These are phyloP conservation scores for Actias luna DNA, from an alignment of 2,888 invertebrate species.

Conservation along the genomic window DNA sequence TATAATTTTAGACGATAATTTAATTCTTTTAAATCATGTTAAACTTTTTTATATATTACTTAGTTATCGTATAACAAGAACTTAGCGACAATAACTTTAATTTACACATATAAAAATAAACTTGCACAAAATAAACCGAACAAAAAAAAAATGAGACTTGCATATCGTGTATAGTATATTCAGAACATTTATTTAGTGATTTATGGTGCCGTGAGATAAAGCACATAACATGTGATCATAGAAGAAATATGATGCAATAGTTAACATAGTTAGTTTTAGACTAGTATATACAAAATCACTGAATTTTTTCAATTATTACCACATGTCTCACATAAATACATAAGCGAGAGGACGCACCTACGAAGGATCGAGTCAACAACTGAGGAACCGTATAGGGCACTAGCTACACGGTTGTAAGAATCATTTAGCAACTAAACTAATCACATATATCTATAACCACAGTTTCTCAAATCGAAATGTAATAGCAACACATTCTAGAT, in stretches of 20 bases:
- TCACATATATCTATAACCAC: constrained; percentile 3
- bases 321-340: background rate
- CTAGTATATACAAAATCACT: background rate
- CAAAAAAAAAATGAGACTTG: background rate
- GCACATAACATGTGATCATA: background rate
- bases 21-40: too few relatives aligned
- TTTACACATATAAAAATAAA: background rate
- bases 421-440: background rate
- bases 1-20: too few relatives aligned
- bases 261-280: background rate
- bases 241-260: constrained; percentile 1
- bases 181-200: background rate
- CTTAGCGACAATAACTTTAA: background rate
- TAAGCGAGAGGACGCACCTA: background rate
- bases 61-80: background rate
- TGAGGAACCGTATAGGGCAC: background rate
- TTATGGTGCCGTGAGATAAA: background rate
- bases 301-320: background rate
- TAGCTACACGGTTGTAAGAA: background rate
- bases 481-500: constrained; percentile 15
- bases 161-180: background rate
- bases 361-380: background rate
- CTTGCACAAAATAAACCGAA: background rate
- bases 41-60: background rate
- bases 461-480: background rate